phyloP scores from a whole-genome alignment of 2,888 invertebrate species.

The Emesis furor region DNA sequence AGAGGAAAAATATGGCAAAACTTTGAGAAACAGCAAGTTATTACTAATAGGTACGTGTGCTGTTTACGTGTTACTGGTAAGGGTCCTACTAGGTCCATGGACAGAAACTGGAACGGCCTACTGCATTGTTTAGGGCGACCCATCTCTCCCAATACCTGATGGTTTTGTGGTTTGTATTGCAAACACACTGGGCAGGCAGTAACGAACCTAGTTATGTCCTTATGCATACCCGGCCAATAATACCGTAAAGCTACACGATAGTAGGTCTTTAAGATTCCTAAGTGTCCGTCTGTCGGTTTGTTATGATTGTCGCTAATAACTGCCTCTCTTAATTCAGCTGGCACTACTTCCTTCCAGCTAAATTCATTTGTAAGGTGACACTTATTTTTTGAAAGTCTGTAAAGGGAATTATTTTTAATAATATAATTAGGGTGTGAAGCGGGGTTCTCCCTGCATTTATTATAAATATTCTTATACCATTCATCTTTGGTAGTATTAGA shows the following conservation, averaged over 20 bases:
- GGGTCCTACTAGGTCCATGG: slow-evolving; percentile 62
- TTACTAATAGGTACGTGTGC: slow-evolving; percentile 53
- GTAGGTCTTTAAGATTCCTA: slow-evolving; percentile 73
- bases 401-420: too few relatives aligned
- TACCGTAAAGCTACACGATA: slow-evolving; percentile 57
- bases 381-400: too few relatives aligned
- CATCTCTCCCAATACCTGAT: slow-evolving; percentile 55
- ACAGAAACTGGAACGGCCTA: slow-evolving; percentile 58
- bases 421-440: too few relatives aligned
- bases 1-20: slow-evolving; percentile 55
- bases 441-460: too few relatives aligned
- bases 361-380: too few relatives aligned
- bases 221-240: slow-evolving; percentile 64
- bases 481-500: too few relatives aligned
- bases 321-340: too few relatives aligned
- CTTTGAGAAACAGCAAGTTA: slow-evolving; percentile 66
- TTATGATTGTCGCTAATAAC: too few relatives aligned
- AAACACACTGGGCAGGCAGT: slow-evolving; percentile 46
- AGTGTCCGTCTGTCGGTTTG: slow-evolving; percentile 62
- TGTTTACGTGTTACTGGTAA: slow-evolving; percentile 54
- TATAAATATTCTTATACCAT: too few relatives aligned
- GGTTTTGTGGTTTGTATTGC: slow-evolving; percentile 48
- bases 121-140: slow-evolving; percentile 57
- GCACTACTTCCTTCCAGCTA: too few relatives aligned
- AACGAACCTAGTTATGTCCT: slow-evolving; percentile 61